These are phyloP conservation scores for Tortricodes alternella DNA, from an alignment of 2,888 invertebrate species.

Conservation along the genomic window DNA sequence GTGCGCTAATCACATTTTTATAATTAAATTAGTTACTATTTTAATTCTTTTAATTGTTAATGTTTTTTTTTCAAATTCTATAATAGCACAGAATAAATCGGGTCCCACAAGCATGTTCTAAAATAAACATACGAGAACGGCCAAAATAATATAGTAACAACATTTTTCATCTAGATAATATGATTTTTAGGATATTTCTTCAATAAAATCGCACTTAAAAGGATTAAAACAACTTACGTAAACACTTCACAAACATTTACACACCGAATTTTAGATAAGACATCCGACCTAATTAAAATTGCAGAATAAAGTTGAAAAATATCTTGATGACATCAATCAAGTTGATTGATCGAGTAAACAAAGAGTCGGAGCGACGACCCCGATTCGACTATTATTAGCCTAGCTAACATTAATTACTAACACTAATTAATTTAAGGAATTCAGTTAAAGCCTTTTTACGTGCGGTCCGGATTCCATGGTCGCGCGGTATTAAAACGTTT, in stretches of 20 bases:
- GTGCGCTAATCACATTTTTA: conserved; percentile 30
- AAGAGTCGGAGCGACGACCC: conserved; percentile 46
- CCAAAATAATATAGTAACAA: no score
- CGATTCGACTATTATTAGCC: conserved; percentile 54
- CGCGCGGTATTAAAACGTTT: conserved; percentile 1
- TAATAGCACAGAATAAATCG: no score
- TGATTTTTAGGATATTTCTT: no score
- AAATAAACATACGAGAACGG: no score
- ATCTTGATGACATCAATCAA: conserved; percentile 63
- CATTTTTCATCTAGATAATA: no score
- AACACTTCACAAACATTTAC: conserved; percentile 19
- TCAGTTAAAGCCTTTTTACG: conserved; percentile 23
- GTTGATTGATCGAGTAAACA: conserved; percentile 60
- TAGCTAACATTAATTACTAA: conserved; percentile 49
- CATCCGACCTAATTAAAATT: conserved; percentile 39
- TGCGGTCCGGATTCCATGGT: neutral
- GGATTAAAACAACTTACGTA: conserved; percentile 15
- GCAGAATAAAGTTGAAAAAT: conserved; percentile 54
- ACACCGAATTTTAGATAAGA: conserved; percentile 20
- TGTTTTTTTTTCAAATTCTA: no score
- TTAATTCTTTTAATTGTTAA: neutral
- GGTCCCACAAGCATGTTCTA: no score
- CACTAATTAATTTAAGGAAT: conserved; percentile 50
- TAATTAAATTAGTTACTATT: conserved; percentile 11
- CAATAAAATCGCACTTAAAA: no score